Conservation (phyloP, 2,113 vertebrate species). For the Halcyon senegalensis region DNA sequence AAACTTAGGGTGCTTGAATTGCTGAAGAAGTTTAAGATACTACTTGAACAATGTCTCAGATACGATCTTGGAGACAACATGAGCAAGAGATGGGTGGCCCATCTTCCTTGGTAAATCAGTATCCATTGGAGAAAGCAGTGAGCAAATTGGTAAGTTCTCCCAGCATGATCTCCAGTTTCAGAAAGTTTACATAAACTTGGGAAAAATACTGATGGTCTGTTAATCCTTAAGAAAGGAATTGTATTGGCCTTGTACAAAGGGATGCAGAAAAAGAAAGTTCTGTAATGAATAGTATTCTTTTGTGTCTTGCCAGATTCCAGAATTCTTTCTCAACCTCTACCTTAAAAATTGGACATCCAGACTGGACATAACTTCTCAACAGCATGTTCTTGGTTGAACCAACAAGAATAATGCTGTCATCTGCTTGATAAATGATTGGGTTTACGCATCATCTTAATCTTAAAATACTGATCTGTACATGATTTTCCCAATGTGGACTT, state of each 20-base stretch:
- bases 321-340: neutral
- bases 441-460: neutral
- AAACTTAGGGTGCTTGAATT: neutral
- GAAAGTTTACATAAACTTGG: neutral
- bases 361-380: neutral
- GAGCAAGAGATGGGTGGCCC: neutral
- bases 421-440: neutral
- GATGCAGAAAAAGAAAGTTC: neutral
- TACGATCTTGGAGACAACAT: neutral
- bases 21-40: neutral
- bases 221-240: neutral
- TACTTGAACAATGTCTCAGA: neutral
- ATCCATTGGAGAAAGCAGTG: neutral
- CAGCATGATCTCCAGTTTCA: neutral
- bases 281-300: neutral
- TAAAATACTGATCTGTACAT: neutral
- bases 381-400: neutral
- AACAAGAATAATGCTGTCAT: neutral
- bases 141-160: neutral
- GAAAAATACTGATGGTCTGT: neutral
- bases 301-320: neutral
- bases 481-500: neutral
- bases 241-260: neutral
- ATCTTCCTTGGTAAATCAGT: neutral
- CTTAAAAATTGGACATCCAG: neutral